Conservation (phyloP, 2,797 vertebrate species). For the Crenuchus spilurus region DNA sequence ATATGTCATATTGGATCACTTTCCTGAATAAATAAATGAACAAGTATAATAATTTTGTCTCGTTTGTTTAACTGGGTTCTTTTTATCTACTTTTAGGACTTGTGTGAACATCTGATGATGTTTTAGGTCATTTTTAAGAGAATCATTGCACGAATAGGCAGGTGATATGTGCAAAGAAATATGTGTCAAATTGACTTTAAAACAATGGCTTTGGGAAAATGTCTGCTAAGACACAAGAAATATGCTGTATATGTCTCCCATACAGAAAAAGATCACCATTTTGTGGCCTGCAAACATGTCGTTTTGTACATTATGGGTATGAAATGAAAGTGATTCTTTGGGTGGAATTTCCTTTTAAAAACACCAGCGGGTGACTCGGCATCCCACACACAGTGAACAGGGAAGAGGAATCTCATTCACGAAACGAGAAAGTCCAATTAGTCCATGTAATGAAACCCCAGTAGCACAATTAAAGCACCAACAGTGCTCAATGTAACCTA, state of each 20-base stretch:
- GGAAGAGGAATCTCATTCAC: not conserved
- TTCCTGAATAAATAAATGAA: no score
- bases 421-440: conserved; percentile 10
- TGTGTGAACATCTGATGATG: no score
- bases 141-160: no score
- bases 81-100: no score
- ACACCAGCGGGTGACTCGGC: not conserved
- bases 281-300: not conserved
- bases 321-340: not conserved
- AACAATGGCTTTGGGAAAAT: no score
- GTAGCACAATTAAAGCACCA: conserved; percentile 2
- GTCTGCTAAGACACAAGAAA: not conserved
- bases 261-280: not conserved
- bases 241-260: not conserved
- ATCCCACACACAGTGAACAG: not conserved
- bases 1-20: no score
- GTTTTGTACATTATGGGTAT: not conserved
- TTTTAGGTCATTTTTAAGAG: no score
- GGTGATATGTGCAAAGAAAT: no score
- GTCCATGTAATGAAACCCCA: conserved; percentile 4
- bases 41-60: no score
- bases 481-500: not conserved
- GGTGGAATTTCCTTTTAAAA: not conserved
- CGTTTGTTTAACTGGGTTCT: no score
- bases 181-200: no score